Evolutionary conservation across 2,888 invertebrate genomes (phyloP).

Genomic region (Neoscelio sp.): DNA sequence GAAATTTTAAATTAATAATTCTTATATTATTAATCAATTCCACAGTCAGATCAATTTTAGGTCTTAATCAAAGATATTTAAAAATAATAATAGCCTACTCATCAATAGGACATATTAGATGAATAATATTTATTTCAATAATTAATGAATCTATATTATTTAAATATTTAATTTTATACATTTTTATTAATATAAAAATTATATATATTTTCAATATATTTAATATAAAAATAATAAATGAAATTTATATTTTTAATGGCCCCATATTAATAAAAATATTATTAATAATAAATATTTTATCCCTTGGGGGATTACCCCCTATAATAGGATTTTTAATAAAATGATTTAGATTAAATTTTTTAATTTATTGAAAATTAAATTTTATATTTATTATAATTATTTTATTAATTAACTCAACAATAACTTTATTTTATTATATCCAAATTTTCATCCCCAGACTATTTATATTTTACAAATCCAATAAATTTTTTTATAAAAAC

Average conservation of each 20-base stretch:
- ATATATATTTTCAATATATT: slow-evolving; percentile 39
- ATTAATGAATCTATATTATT: background rate
- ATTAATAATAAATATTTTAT: slow-evolving; percentile 59
- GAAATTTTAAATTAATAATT: slow-evolving; percentile 82
- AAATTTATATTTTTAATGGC: slow-evolving; percentile 11
- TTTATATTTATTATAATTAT: slow-evolving; percentile 56
- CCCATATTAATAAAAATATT: slow-evolving; percentile 66
- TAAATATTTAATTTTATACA: slow-evolving; percentile 65
- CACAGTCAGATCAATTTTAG: slow-evolving; percentile 85
- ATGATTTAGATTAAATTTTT: slow-evolving; percentile 79
- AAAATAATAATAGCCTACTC: slow-evolving; percentile 87
- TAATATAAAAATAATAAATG: slow-evolving; percentile 44
- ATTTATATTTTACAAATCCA: slow-evolving; percentile 42
- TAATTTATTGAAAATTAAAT: slow-evolving; percentile 69
- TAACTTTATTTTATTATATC: slow-evolving; percentile 63
- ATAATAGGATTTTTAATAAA: slow-evolving; percentile 76
- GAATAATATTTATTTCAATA: slow-evolving; percentile 84
- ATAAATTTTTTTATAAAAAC: slow-evolving; percentile 18
- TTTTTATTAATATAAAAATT: slow-evolving; percentile 51
- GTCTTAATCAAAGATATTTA: slow-evolving; percentile 85
- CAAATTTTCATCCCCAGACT: slow-evolving; percentile 42
- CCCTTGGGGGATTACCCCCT: slow-evolving; percentile 59
- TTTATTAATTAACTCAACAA: slow-evolving; percentile 58
- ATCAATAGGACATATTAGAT: slow-evolving; percentile 87
- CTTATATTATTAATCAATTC: slow-evolving; percentile 83